Conservation (phyloP, 2,797 vertebrate genomes). For the Ispidina lecontei region DNA sequence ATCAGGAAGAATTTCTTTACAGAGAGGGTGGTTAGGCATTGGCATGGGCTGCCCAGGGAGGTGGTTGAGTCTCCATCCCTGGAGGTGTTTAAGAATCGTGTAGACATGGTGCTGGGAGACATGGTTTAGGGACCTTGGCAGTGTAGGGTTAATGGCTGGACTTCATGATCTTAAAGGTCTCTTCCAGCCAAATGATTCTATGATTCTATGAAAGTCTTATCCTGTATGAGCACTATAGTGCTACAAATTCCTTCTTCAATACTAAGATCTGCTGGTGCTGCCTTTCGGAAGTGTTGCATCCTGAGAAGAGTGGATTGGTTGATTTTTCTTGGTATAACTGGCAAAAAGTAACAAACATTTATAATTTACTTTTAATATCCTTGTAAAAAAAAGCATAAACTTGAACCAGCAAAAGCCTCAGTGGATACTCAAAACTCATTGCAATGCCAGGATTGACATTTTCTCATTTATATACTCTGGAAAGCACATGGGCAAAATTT, state of each 20-base stretch:
- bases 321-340: neutral
- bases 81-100: no score
- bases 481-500: neutral
- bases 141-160: no score
- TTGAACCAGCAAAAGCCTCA: neutral
- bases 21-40: no score
- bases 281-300: neutral
- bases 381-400: neutral
- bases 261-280: neutral
- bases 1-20: no score
- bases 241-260: neutral
- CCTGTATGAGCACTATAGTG: neutral
- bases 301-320: neutral
- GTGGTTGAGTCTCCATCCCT: no score
- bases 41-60: no score
- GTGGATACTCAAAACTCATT: neutral
- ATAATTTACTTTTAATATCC: neutral
- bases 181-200: no score
- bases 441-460: neutral
- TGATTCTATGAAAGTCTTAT: neutral
- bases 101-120: no score
- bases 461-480: neutral
- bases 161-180: no score
- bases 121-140: no score
- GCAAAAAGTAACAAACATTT: neutral